A percentile compares a stretch with the other conserved stretches of the same genome.
Conservation (phyloP, 2,888 invertebrate genomes). For the Crioceris asparagi region DNA sequence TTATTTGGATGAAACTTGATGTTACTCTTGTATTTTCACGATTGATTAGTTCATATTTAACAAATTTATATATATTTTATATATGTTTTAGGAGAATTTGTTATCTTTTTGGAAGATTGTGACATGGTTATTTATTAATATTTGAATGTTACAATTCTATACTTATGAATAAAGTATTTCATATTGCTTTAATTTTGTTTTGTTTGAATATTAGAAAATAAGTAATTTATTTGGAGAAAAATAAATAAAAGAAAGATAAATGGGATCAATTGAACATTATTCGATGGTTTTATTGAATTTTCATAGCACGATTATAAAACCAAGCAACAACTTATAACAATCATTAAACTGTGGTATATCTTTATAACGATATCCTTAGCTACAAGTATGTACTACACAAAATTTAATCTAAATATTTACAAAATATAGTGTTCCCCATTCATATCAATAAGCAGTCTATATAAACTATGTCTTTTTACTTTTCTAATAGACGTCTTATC, state of each 20-base stretch:
- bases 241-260: background rate
- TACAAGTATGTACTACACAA: no score
- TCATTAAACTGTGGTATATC: conserved; percentile 13
- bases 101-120: conserved; percentile 15
- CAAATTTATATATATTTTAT: conserved; percentile 22
- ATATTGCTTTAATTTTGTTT: background rate
- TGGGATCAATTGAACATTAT: conserved; percentile 2
- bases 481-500: no score
- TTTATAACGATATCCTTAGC: conserved; percentile 12
- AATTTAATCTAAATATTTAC: conserved; percentile 13
- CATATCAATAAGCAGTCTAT: conserved; percentile 14
- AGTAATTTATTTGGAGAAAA: background rate
- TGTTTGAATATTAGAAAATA: no score
- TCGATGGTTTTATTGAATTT: conserved; percentile 11
- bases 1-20: background rate
- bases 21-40: background rate
- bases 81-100: conserved; percentile 19
- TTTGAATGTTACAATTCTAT: conserved; percentile 2
- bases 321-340: conserved; percentile 17
- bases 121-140: conserved; percentile 17
- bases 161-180: background rate
- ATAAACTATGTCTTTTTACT: conserved; percentile 3
- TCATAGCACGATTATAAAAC: conserved; percentile 16
- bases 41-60: background rate
- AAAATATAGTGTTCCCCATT: conserved; percentile 15